Conservation (phyloP, 2,113 vertebrate species). For the Odontesthes bonariensis region DNA sequence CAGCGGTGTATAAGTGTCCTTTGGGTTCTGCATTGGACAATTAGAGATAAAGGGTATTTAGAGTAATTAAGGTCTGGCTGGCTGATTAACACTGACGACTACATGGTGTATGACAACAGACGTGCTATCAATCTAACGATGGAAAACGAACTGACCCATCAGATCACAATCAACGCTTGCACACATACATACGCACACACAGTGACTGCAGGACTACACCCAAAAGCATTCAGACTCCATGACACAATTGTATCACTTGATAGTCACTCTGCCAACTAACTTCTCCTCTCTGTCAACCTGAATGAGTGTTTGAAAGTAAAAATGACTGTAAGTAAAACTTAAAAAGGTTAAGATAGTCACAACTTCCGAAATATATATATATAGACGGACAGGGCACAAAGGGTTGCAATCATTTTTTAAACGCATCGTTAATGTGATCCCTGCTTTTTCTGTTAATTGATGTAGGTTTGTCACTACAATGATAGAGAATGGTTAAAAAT, state of each 20-base stretch:
- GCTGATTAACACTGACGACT: slow-evolving; percentile 70
- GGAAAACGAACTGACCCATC: slow-evolving; percentile 60
- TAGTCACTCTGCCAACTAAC: not conserved
- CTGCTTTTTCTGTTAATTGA: too few species aligned
- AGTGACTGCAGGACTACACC: slow-evolving; percentile 31
- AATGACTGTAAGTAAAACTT: too few species aligned
- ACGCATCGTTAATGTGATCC: too few species aligned
- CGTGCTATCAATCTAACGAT: slow-evolving; percentile 65
- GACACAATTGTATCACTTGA: slow-evolving; percentile 7
- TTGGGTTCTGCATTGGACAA: slow-evolving; percentile 51
- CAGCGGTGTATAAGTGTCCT: slow-evolving; percentile 52
- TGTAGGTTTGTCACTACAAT: too few species aligned
- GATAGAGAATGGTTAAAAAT: too few species aligned
- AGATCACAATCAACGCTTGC: slow-evolving; percentile 66
- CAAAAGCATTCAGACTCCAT: slow-evolving; percentile 28
- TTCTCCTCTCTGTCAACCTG: not conserved
- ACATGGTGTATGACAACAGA: slow-evolving; percentile 69
- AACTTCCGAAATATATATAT: too few species aligned
- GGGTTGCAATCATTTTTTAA: too few species aligned
- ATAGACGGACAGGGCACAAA: too few species aligned
- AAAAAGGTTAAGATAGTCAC: too few species aligned
- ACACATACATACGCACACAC: slow-evolving; percentile 19
- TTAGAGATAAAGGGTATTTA: slow-evolving; percentile 69
- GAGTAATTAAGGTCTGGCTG: slow-evolving; percentile 65
- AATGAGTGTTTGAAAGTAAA: not conserved